Evolutionary conservation across 2,888 invertebrate species (phyloP).

Genomic region (Leptopilina myrica): DNA sequence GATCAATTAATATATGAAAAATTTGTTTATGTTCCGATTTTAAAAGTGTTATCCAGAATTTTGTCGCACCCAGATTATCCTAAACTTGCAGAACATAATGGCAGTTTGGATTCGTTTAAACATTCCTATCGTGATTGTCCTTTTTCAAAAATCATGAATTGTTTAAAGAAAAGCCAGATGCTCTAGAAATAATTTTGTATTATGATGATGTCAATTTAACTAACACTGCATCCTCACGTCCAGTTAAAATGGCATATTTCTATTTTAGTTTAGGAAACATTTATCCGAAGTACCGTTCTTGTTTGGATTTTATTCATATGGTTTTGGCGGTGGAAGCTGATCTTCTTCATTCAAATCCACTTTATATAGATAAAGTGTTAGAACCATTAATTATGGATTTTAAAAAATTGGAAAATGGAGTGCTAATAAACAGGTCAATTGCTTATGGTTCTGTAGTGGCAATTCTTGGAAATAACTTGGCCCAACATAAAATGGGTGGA

Average conservation of each 20-base stretch:
- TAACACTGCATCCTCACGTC: conserved; percentile 31
- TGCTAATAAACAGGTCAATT: conserved; percentile 4
- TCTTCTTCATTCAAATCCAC: not conserved
- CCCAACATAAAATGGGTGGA: conserved; percentile 1
- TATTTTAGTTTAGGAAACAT: conserved; percentile 31
- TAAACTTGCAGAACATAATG: not conserved
- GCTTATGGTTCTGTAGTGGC: not conserved
- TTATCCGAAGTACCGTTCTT: not conserved
- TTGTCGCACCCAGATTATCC: not conserved
- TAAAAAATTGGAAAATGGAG: conserved; percentile 25
- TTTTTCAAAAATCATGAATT: not conserved
- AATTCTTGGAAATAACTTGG: conserved; percentile 16
- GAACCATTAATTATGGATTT: conserved; percentile 15
- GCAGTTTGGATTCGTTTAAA: not conserved
- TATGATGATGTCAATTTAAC: conserved; percentile 31
- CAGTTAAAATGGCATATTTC: conserved; percentile 19
- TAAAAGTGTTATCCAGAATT: not conserved
- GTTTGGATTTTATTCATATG: conserved; percentile 23
- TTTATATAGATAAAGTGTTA: conserved; percentile 1
- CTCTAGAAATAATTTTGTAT: not conserved
- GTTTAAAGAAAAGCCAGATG: not conserved
- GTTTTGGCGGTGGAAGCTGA: not conserved
- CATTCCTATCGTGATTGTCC: not conserved
- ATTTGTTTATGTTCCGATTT: not conserved
- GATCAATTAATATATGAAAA: not conserved